Conservation (phyloP, 2,797 vertebrate species). For the Smutsia gigantea region DNA sequence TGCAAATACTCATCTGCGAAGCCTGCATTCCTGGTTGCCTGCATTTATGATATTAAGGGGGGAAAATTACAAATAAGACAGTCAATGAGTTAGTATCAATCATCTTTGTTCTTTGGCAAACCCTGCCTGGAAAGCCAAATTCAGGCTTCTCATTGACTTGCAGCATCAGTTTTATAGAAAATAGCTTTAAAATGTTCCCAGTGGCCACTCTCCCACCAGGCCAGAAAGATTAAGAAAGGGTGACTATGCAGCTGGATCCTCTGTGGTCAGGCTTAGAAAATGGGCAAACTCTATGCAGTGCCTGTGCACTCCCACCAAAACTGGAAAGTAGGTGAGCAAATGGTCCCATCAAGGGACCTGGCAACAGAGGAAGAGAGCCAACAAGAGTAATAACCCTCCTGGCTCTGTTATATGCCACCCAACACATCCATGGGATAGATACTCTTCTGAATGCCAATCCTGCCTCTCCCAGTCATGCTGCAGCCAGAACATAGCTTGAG, state of each 20-base stretch:
- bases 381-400: constrained; percentile 21
- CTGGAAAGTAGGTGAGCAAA: constrained; percentile 37
- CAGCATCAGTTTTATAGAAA: constrained; percentile 61
- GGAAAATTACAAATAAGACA: constrained; percentile 80
- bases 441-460: constrained; percentile 13
- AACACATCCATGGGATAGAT: constrained; percentile 1
- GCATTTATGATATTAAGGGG: constrained; percentile 70
- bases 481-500: constrained; percentile 55
- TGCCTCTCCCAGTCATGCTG: neutral
- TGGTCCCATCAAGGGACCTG: neutral
- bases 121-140: constrained; percentile 68
- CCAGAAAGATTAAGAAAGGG: neutral
- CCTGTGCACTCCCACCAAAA: neutral
- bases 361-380: constrained; percentile 40
- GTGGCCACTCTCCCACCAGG: neutral
- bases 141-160: constrained; percentile 69
- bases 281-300: neutral
- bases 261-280: constrained; percentile 49
- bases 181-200: constrained; percentile 56
- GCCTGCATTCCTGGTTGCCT: constrained; percentile 79
- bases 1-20: constrained; percentile 80
- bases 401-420: constrained; percentile 55
- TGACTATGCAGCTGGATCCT: constrained; percentile 1
- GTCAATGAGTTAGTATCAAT: constrained; percentile 84
- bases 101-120: constrained; percentile 83